A percentile compares a stretch with the other conserved stretches of the same genome.
phyloP scores from a whole-genome alignment of 1,140 invertebrate species.

The Macrobrachium rosenbergii region DNA sequence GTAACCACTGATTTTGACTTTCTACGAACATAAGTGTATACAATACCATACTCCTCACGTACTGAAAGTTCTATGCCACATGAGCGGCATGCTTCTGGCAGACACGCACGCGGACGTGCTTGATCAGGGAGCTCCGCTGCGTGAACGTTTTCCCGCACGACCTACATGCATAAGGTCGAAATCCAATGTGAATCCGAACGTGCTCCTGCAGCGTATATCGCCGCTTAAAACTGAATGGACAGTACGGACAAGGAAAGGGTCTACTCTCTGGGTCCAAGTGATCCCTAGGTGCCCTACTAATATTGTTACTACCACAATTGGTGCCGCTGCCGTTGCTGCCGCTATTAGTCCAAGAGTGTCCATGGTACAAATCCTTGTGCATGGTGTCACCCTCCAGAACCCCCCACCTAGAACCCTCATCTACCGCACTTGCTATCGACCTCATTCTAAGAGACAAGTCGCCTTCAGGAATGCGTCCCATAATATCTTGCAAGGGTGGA shows the following conservation, averaged over 20 bases:
- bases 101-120: slow-evolving; percentile 47
- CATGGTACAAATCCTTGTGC: not conserved
- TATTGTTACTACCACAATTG: not conserved
- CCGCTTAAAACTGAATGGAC: slow-evolving; percentile 77
- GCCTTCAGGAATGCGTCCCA: slow-evolving; percentile 50
- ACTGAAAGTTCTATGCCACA: no score
- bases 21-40: no score
- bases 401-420: slow-evolving; percentile 38
- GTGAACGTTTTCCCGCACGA: slow-evolving; percentile 57
- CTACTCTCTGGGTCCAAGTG: slow-evolving; percentile 76
- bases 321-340: no score
- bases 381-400: not conserved
- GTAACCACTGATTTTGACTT: no score
- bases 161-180: slow-evolving; percentile 55
- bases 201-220: slow-evolving; percentile 77
- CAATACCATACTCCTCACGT: no score
- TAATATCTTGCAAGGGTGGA: slow-evolving; percentile 54
- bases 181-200: slow-evolving; percentile 60
- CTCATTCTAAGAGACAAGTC: slow-evolving; percentile 58
- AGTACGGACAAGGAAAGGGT: slow-evolving; percentile 77
- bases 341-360: no score
- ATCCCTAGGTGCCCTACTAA: slow-evolving; percentile 71
- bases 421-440: slow-evolving; percentile 36
- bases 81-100: slow-evolving; percentile 51
- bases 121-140: slow-evolving; percentile 51